Percentiles rank a stretch among this genome's conserved stretches.
Conservation (phyloP, 2,888 invertebrate species). For the Ischnus inquisitorius region DNA sequence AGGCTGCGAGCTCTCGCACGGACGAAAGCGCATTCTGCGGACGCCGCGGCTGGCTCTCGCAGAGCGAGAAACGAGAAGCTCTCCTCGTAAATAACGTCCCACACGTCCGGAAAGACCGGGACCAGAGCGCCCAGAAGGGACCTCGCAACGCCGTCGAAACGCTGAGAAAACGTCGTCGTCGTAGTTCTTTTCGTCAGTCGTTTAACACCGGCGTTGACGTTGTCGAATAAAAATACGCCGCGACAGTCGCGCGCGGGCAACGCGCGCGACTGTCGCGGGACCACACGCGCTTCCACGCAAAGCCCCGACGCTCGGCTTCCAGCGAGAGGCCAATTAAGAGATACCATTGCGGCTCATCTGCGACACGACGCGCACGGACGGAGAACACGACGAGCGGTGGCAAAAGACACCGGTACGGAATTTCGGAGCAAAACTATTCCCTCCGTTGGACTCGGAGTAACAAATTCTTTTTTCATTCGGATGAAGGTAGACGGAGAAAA, state of each 20-base stretch:
- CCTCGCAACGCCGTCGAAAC: not conserved
- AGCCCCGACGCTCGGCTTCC: slow-evolving; percentile 24
- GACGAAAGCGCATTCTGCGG: slow-evolving; percentile 26
- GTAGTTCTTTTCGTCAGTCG: slow-evolving; percentile 83
- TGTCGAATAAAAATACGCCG: slow-evolving; percentile 82
- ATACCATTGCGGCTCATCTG: slow-evolving; percentile 71
- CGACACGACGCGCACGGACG: not conserved
- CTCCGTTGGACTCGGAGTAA: not conserved
- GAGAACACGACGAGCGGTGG: not conserved
- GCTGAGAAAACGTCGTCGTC: slow-evolving; percentile 64
- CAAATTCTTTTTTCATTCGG: not conserved
- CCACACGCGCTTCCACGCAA: slow-evolving; percentile 78
- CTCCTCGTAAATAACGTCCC: slow-evolving; percentile 79
- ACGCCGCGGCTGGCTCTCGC: not conserved
- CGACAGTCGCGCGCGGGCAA: slow-evolving; percentile 44
- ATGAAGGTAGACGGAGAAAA: too few relatives aligned
- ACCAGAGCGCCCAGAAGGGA: not conserved
- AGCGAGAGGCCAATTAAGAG: slow-evolving; percentile 78
- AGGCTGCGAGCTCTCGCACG: slow-evolving; percentile 19
- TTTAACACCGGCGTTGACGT: slow-evolving; percentile 82
- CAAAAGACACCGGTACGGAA: not conserved
- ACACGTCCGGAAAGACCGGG: slow-evolving; percentile 68
- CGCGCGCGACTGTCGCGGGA: slow-evolving; percentile 69
- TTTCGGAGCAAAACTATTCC: slow-evolving; percentile 11
- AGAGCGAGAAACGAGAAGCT: slow-evolving; percentile 4